A percentile compares a stretch with the other conserved stretches of the same genome.
Evolutionary conservation across 2,888 invertebrate genomes (phyloP).

Genomic region (Stegophylla sp.): DNA sequence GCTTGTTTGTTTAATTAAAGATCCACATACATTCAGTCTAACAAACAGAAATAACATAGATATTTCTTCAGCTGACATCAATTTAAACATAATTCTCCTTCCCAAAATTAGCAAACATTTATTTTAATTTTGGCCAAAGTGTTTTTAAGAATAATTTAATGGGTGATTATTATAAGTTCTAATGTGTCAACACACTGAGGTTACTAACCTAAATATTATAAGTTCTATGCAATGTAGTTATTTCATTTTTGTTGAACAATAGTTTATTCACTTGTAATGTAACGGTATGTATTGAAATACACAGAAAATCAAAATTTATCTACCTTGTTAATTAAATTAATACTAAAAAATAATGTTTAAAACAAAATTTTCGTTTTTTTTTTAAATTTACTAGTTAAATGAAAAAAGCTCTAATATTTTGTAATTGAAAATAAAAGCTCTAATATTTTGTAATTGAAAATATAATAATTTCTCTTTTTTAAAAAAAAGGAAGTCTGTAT

Average conservation of each 20-base stretch:
- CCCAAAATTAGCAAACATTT: not conserved
- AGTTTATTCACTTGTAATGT: too few species aligned
- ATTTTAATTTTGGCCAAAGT: not conserved
- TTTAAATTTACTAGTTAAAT: not conserved
- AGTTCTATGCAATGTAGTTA: not conserved
- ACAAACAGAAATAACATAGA: slow-evolving; percentile 7
- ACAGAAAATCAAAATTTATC: too few species aligned
- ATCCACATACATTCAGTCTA: slow-evolving; percentile 8
- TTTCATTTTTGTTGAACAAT: too few species aligned
- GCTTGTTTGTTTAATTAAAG: slow-evolving; percentile 20
- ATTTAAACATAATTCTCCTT: slow-evolving; percentile 8
- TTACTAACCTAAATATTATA: not conserved
- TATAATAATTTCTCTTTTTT: too few species aligned
- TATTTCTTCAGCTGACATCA: slow-evolving; percentile 1
- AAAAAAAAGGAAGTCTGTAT: too few species aligned
- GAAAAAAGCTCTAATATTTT: not conserved
- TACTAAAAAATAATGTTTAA: too few species aligned
- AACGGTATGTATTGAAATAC: too few species aligned
- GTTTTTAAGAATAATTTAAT: not conserved
- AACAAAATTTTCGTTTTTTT: too few species aligned
- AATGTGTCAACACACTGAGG: not conserved
- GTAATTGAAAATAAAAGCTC: not conserved
- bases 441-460: too few species aligned
- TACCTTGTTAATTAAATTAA: too few species aligned
- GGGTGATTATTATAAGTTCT: not conserved